phyloP scores from a whole-genome alignment of 2,888 invertebrate genomes.

The Pyrrhosoma nymphula region DNA sequence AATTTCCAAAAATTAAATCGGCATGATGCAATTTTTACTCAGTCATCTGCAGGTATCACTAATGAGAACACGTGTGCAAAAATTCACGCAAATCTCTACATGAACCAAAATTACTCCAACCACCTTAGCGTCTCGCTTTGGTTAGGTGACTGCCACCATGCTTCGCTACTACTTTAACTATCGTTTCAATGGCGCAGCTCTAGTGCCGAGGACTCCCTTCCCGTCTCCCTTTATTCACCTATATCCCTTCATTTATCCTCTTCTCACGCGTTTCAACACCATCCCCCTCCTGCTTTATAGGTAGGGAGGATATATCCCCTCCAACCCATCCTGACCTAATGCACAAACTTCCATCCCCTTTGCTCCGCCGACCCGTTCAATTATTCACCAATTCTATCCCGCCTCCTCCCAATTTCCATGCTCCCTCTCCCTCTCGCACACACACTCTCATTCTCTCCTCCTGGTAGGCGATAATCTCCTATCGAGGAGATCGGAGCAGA shows the following conservation, averaged over 20 bases:
- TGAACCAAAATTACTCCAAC: too few relatives aligned
- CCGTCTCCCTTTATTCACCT: background rate
- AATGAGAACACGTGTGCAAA: too few relatives aligned
- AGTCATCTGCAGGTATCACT: too few relatives aligned
- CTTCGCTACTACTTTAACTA: too few relatives aligned
- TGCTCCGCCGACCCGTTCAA: background rate
- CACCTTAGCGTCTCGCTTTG: too few relatives aligned
- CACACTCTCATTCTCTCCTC: background rate
- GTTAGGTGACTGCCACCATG: too few relatives aligned
- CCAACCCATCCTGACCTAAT: background rate
- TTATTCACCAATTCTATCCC: constrained; percentile 34
- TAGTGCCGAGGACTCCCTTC: too few relatives aligned
- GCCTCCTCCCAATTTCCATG: background rate
- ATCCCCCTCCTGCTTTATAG: background rate
- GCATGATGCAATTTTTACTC: too few relatives aligned
- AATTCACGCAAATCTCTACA: too few relatives aligned
- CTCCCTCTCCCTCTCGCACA: background rate
- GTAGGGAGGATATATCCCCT: background rate
- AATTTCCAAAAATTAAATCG: too few relatives aligned
- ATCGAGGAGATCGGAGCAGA: background rate
- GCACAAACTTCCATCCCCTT: background rate
- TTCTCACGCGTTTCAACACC: background rate
- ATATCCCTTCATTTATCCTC: background rate
- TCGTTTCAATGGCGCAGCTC: too few relatives aligned
- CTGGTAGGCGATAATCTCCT: background rate